These are phyloP conservation scores for Rattus rattus DNA, from an alignment of 2,113 vertebrate species.

Conservation along the genomic window DNA sequence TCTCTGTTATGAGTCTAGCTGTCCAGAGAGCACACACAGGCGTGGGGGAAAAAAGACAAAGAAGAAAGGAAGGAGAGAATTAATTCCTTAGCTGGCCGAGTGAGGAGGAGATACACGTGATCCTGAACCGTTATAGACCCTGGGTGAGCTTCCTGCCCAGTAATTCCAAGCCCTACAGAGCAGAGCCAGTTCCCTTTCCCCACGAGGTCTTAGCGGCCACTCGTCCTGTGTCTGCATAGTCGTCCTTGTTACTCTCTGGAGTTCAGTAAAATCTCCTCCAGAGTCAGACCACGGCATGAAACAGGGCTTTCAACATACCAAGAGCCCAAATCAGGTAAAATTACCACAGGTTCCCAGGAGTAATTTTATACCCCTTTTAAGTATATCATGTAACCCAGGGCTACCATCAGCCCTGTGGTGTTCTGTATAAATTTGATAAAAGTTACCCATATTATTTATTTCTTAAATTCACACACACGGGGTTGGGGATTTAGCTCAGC, in stretches of 20 bases:
- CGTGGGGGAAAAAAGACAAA: neutral
- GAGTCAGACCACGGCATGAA: neutral
- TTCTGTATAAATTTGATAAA: slow-evolving; percentile 7
- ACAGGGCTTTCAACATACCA: neutral
- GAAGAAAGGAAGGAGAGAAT: neutral
- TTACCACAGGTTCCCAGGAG: neutral
- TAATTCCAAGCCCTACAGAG: rapidly evolving
- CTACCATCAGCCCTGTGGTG: neutral
- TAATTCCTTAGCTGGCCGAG: neutral
- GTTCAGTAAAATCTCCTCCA: neutral
- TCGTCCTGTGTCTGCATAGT: neutral
- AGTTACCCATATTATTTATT: neutral
- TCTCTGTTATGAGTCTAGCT: neutral
- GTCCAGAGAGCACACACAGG: neutral
- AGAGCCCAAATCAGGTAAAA: neutral
- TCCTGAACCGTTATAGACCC: no score
- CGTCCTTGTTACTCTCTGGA: neutral
- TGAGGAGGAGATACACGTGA: neutral
- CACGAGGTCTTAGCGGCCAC: neutral
- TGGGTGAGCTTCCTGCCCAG: neutral
- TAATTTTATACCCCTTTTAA: neutral
- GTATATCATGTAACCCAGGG: neutral
- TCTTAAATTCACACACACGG: neutral
- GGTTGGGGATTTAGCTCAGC: no score
- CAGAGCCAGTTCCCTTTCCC: neutral